These are phyloP conservation scores for Solen grandis DNA, from an alignment of 1,140 invertebrate genomes.

Conservation along the genomic window DNA sequence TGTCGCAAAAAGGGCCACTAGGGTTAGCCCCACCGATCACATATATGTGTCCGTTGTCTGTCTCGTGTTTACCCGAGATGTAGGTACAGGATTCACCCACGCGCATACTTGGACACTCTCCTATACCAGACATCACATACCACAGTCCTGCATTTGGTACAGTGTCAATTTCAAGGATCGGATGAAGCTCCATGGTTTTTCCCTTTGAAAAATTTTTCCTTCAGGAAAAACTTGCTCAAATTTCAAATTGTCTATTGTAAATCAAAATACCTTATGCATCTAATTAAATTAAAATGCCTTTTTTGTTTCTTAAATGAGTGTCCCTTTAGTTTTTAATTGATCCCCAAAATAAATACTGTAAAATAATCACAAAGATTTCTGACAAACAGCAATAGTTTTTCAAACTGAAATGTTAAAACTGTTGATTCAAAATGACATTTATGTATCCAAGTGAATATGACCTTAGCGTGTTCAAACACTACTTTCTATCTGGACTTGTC, in stretches of 20 bases:
- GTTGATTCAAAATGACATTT: too few relatives aligned
- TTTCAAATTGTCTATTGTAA: neutral
- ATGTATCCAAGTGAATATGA: too few relatives aligned
- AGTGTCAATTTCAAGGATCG: constrained; percentile 73
- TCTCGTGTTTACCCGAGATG: constrained; percentile 61
- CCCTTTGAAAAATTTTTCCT: neutral
- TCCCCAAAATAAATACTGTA: constrained; percentile 1
- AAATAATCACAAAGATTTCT: neutral
- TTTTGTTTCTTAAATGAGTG: neutral
- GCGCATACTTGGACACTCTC: constrained; percentile 77
- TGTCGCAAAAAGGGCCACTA: constrained; percentile 77
- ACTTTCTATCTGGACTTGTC: too few relatives aligned
- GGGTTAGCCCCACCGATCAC: constrained; percentile 81
- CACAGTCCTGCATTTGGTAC: constrained; percentile 72
- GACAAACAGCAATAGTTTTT: too few relatives aligned
- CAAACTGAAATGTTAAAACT: too few relatives aligned
- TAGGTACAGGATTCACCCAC: constrained; percentile 79
- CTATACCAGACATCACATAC: constrained; percentile 78
- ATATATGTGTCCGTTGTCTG: constrained; percentile 76
- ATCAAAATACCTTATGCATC: neutral
- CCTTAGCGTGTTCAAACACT: too few relatives aligned
- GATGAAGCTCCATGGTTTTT: constrained; percentile 78
- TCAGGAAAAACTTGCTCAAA: constrained; percentile 1
- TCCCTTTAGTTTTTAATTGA: neutral
- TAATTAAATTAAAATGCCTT: neutral